Conservation (phyloP, 2,797 vertebrate genomes). For the Tolypeutes matacus region DNA sequence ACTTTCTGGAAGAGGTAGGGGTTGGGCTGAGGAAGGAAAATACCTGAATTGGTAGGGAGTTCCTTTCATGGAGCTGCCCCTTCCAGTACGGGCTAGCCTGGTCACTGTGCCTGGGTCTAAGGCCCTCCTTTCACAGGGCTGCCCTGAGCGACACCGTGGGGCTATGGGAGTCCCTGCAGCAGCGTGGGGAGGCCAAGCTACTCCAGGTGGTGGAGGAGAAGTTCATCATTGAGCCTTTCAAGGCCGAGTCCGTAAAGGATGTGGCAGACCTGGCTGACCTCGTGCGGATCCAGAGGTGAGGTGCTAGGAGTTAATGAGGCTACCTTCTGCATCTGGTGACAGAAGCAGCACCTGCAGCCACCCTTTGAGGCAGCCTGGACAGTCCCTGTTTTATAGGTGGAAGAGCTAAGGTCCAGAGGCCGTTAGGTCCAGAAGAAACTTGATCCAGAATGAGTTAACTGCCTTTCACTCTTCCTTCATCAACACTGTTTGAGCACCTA, state of each 20-base stretch:
- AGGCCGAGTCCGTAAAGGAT: slow-evolving; percentile 91
- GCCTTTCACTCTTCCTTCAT: neutral
- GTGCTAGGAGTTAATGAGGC: neutral
- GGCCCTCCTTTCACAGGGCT: slow-evolving; percentile 88
- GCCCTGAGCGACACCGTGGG: slow-evolving; percentile 91
- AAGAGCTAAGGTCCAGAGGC: neutral
- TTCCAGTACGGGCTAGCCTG: neutral
- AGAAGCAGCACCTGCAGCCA: neutral
- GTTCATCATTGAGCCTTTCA: slow-evolving; percentile 94
- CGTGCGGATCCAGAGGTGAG: slow-evolving; percentile 90
- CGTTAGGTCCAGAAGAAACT: neutral
- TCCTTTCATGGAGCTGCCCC: slow-evolving; percentile 10
- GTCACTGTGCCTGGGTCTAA: slow-evolving; percentile 58
- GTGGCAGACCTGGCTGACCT: slow-evolving; percentile 91
- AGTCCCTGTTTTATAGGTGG: neutral
- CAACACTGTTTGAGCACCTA: neutral
- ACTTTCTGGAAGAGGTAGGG: neutral
- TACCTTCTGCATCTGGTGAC: neutral
- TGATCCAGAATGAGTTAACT: neutral
- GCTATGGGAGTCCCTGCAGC: slow-evolving; percentile 93
- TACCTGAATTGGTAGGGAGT: neutral
- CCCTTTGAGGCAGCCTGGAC: neutral
- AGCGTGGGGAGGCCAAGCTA: slow-evolving; percentile 84
- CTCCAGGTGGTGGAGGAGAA: slow-evolving; percentile 90
- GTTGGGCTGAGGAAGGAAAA: neutral